phyloP scores from a whole-genome alignment of 2,113 vertebrate genomes.

The Lathamus discolor region DNA sequence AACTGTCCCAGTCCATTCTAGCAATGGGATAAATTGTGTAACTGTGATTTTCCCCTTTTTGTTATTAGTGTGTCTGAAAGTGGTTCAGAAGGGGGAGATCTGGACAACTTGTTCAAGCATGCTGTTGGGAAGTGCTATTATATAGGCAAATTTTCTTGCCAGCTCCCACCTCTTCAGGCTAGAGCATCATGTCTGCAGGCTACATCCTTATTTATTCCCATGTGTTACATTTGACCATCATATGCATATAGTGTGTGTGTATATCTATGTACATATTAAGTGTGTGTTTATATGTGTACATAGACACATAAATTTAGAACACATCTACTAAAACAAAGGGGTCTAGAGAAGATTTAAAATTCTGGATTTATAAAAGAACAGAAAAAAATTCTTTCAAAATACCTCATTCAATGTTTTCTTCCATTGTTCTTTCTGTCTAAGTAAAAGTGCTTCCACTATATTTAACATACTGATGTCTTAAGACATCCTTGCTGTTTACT shows the following conservation, averaged over 20 bases:
- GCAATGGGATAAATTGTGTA: neutral
- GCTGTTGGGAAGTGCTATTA: neutral
- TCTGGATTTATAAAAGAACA: neutral
- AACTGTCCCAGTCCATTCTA: neutral
- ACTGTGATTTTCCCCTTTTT: neutral
- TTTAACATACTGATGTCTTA: neutral
- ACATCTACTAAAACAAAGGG: neutral
- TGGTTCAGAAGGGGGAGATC: neutral
- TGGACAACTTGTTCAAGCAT: neutral
- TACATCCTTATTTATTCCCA: neutral
- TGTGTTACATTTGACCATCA: neutral
- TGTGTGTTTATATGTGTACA: neutral
- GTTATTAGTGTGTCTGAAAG: neutral
- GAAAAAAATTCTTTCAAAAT: neutral
- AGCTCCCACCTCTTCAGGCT: neutral
- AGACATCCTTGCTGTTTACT: neutral
- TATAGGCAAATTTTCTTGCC: neutral
- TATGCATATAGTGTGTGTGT: neutral
- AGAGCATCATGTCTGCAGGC: neutral
- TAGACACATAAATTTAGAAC: neutral
- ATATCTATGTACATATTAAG: fast-evolving
- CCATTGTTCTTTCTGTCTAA: neutral
- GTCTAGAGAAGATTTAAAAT: neutral
- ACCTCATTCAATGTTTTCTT: neutral
- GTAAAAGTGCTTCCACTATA: neutral